Percentiles rank a stretch among this genome's conserved stretches.
Evolutionary conservation across 1,140 invertebrate species (phyloP).

Genomic region (Danaus plexippus): DNA sequence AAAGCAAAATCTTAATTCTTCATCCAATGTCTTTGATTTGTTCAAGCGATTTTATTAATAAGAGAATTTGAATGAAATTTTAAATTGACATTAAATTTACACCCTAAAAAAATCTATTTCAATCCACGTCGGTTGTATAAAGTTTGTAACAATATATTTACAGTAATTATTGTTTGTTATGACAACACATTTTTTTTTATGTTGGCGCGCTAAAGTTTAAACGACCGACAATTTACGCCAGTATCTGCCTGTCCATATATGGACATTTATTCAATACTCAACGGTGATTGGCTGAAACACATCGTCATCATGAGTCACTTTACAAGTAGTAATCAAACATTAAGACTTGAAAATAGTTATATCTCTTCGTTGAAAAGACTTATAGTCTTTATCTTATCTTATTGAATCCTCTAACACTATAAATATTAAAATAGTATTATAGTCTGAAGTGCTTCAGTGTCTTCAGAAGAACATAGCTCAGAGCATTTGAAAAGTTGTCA

Average conservation of each 20-base stretch:
- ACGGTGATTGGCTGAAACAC: slow-evolving; percentile 49
- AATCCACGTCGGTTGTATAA: too few species aligned
- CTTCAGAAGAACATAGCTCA: slow-evolving; percentile 27
- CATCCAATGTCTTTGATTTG: too few species aligned
- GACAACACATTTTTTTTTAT: too few species aligned
- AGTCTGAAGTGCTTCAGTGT: slow-evolving; percentile 28
- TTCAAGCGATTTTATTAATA: too few species aligned
- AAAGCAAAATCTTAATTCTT: neutral
- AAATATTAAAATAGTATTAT: slow-evolving; percentile 33
- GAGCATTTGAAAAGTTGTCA: slow-evolving; percentile 48
- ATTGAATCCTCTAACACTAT: slow-evolving; percentile 18
- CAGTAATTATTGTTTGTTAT: too few species aligned
- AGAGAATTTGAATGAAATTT: too few species aligned
- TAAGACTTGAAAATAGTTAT: slow-evolving; percentile 30
- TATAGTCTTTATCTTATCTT: slow-evolving; percentile 47
- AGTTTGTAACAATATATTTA: too few species aligned
- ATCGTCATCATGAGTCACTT: slow-evolving; percentile 62
- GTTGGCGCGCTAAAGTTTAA: slow-evolving; percentile 33
- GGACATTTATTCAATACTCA: slow-evolving; percentile 63
- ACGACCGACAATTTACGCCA: slow-evolving; percentile 26
- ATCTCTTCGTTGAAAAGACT: slow-evolving; percentile 31
- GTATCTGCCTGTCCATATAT: slow-evolving; percentile 63
- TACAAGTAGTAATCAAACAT: slow-evolving; percentile 40
- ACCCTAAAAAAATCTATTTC: too few species aligned
- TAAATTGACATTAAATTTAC: too few species aligned